A percentile compares a stretch with the other conserved stretches of the same genome.
These are phyloP conservation scores for Venturia canescens DNA, from an alignment of 1,140 invertebrate species.

Conservation along the genomic window DNA sequence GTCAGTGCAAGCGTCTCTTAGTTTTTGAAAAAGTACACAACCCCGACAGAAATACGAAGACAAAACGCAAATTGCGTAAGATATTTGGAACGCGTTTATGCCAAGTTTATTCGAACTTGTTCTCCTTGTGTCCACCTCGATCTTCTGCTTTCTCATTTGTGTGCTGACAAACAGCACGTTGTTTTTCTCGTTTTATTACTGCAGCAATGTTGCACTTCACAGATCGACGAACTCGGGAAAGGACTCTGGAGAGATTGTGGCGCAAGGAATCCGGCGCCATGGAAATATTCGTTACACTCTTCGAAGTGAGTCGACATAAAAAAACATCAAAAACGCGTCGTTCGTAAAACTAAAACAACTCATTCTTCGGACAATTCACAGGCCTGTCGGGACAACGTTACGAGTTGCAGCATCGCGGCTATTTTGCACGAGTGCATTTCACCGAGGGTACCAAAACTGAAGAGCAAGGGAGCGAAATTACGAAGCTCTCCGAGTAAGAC, in stretches of 20 bases:
- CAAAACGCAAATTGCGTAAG: conserved; percentile 51
- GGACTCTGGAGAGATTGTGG: conserved; percentile 78
- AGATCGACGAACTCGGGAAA: conserved; percentile 80
- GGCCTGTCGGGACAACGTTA: conserved; percentile 70
- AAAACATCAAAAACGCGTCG: too few species aligned
- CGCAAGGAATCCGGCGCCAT: conserved; percentile 78
- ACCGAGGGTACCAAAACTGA: conserved; percentile 66
- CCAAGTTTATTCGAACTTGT: conserved; percentile 44
- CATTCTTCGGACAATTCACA: conserved; percentile 51
- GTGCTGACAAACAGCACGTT: neutral
- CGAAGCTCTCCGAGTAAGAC: conserved; percentile 64
- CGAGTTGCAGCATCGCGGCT: conserved; percentile 68
- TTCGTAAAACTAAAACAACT: too few species aligned
- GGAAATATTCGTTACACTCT: conserved; percentile 76
- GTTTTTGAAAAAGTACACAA: conserved; percentile 37
- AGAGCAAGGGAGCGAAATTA: conserved; percentile 64
- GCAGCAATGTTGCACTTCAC: conserved; percentile 34
- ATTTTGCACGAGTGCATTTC: conserved; percentile 74
- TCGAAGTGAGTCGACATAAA: conserved; percentile 75
- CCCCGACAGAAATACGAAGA: conserved; percentile 6
- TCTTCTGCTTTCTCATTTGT: neutral
- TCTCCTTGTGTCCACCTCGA: conserved; percentile 50
- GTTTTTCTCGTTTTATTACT: neutral
- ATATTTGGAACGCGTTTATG: conserved; percentile 34
- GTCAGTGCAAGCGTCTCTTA: neutral